Evolutionary conservation across 1,140 invertebrate genomes (phyloP).

Genomic region (Druon quercuslanigerum): DNA sequence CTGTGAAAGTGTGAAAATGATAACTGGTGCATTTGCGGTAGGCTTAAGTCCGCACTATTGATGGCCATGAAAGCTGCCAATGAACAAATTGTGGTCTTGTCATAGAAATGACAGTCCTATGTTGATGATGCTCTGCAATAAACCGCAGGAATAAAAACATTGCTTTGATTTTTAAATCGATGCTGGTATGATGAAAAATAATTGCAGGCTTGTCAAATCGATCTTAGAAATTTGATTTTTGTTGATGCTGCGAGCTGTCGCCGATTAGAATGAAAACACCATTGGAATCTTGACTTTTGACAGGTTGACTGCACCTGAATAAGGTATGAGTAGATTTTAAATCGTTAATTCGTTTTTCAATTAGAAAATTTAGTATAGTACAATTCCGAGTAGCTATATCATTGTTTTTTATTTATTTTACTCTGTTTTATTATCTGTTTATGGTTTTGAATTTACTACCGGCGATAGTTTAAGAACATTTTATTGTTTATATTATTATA

Average conservation of each 20-base stretch:
- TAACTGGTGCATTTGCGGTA: background rate
- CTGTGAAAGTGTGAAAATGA: background rate
- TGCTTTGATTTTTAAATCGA: constrained; percentile 3
- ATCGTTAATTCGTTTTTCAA: background rate
- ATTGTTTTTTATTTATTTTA: too few relatives aligned
- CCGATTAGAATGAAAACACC: background rate
- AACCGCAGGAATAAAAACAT: constrained; percentile 14
- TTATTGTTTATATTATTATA: too few relatives aligned
- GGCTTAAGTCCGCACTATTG: too few relatives aligned
- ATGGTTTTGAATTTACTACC: too few relatives aligned
- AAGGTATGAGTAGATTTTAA: background rate
- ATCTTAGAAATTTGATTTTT: background rate
- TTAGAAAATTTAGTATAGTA: too few relatives aligned
- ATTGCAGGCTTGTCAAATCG: background rate
- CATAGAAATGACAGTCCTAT: constrained; percentile 2
- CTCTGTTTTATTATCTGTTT: too few relatives aligned
- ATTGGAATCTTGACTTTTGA: background rate
- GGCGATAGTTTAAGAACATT: too few relatives aligned
- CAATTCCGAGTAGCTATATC: too few relatives aligned
- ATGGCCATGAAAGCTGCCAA: constrained; percentile 19
- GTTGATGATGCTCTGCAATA: constrained; percentile 4
- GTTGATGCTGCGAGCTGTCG: background rate
- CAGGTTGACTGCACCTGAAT: background rate
- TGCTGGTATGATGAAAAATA: background rate
- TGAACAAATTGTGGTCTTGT: background rate